Conservation (phyloP, 2,888 invertebrate genomes). For the Toxonevra muliebris region DNA sequence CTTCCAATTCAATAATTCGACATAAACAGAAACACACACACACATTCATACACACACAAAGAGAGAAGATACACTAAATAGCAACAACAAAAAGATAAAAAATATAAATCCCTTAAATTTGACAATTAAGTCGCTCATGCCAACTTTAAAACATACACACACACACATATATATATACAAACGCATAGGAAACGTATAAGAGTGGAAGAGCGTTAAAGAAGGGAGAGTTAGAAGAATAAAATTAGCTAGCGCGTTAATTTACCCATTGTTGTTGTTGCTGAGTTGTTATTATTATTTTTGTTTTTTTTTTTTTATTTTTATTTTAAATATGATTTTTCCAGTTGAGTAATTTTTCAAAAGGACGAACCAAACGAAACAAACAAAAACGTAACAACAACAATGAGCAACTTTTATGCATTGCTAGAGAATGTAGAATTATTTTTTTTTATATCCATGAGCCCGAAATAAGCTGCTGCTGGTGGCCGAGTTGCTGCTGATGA, state of each 20-base stretch:
- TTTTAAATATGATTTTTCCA: constrained; percentile 33
- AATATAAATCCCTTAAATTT: constrained; percentile 10
- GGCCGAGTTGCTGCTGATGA: too few species aligned
- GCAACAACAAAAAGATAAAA: constrained; percentile 2
- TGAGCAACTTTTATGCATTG: neutral
- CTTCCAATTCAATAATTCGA: constrained; percentile 26
- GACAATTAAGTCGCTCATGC: constrained; percentile 32
- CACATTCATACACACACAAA: neutral
- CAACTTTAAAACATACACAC: constrained; percentile 6
- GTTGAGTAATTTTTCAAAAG: constrained; percentile 19
- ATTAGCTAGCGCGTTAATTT: constrained; percentile 27
- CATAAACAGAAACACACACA: neutral
- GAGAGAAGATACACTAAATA: neutral
- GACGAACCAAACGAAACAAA: constrained; percentile 3
- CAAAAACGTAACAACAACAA: neutral
- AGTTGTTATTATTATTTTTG: too few species aligned
- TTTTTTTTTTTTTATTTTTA: too few species aligned
- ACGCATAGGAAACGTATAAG: neutral
- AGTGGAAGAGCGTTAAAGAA: too few species aligned
- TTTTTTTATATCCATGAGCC: neutral
- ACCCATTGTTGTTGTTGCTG: constrained; percentile 25
- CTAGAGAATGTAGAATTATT: too few species aligned
- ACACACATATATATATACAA: neutral
- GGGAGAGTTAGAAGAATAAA: constrained; percentile 5
- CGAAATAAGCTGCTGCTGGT: too few species aligned